These are phyloP conservation scores for Chrysocyon brachyurus DNA, from an alignment of 2,797 vertebrate species.

Conservation along the genomic window DNA sequence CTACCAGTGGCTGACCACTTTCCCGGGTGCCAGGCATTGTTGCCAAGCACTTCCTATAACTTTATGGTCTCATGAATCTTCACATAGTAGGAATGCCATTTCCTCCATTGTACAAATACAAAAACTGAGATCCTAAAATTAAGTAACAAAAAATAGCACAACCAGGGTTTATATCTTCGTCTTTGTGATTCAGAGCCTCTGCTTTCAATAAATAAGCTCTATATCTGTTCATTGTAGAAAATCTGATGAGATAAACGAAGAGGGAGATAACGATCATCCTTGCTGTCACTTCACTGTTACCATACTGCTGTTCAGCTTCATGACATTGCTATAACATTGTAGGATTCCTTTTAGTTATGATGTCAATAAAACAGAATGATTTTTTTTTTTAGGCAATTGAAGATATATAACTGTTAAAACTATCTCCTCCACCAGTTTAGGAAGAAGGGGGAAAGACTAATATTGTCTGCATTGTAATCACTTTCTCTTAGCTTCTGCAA, in stretches of 20 bases:
- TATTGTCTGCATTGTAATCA: background rate
- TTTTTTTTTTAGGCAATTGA: background rate
- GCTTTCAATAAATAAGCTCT: background rate
- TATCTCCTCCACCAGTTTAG: background rate
- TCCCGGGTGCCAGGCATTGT: background rate
- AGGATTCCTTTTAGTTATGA: background rate
- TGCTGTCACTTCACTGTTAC: background rate
- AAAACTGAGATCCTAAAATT: background rate
- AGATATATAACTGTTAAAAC: background rate
- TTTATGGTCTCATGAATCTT: background rate
- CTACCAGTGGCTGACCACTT: background rate
- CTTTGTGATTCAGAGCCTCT: background rate
- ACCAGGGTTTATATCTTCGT: background rate
- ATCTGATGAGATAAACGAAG: background rate
- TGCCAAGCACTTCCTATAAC: background rate
- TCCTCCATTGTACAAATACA: background rate
- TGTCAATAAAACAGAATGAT: background rate
- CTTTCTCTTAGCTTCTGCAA: slow-evolving; percentile 48
- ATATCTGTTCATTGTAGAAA: background rate
- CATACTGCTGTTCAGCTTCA: background rate
- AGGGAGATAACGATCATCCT: background rate
- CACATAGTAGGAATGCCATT: background rate
- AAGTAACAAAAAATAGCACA: background rate
- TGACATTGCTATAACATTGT: background rate
- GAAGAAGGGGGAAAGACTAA: background rate